Percentiles rank a stretch among this genome's conserved stretches.
These are phyloP conservation scores for Glossosoma conforme DNA, from an alignment of 1,140 invertebrate species.

Conservation along the genomic window DNA sequence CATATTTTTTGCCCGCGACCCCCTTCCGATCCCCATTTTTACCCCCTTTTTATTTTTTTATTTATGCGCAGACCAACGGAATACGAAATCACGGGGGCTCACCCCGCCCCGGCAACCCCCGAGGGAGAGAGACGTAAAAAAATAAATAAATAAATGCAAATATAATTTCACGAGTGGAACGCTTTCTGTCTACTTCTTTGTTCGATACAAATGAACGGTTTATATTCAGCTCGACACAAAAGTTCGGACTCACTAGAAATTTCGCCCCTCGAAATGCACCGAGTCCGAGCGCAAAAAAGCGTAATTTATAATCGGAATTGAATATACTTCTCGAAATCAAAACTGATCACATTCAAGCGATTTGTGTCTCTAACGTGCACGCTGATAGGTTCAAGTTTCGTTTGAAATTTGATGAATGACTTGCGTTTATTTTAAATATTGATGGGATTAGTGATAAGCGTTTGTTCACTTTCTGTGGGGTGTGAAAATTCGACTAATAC, in stretches of 20 bases:
- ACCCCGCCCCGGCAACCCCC: neutral
- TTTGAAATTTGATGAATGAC: too few species aligned
- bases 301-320: too few species aligned
- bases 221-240: neutral
- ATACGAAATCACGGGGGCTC: neutral
- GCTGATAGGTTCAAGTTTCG: too few species aligned
- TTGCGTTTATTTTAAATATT: too few species aligned
- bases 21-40: slow-evolving; percentile 5
- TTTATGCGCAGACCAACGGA: slow-evolving; percentile 5
- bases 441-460: too few species aligned
- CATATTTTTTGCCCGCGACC: neutral
- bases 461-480: too few species aligned
- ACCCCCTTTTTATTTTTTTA: slow-evolving; percentile 1
- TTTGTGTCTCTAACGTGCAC: too few species aligned
- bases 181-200: neutral
- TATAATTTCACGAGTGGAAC: slow-evolving; percentile 5
- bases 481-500: neutral
- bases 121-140: slow-evolving; percentile 2
- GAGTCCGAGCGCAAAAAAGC: too few species aligned
- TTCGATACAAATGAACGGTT: slow-evolving; percentile 11
- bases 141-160: slow-evolving; percentile 18
- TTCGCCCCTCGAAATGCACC: too few species aligned
- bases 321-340: too few species aligned
- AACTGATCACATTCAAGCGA: too few species aligned
- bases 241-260: too few species aligned